Percentiles rank a stretch among this genome's conserved stretches.
These are phyloP conservation scores for Cheiracanthium punctorium DNA, from an alignment of 2,888 invertebrate genomes.

Conservation along the genomic window DNA sequence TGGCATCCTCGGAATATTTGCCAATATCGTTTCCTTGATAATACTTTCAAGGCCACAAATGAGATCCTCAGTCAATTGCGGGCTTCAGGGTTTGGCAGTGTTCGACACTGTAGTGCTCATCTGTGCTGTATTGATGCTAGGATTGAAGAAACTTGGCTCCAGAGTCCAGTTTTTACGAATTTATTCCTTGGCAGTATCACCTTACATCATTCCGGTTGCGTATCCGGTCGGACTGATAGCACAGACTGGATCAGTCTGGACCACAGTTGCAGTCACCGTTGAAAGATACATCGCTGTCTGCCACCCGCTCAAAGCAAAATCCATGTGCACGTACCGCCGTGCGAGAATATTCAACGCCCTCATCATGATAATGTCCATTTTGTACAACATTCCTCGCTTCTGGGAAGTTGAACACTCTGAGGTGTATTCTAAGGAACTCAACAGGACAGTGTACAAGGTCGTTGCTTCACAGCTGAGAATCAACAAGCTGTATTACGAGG, in stretches of 20 bases:
- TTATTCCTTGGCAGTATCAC: slow-evolving; percentile 83
- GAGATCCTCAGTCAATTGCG: slow-evolving; percentile 67
- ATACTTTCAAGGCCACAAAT: slow-evolving; percentile 67
- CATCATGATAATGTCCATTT: slow-evolving; percentile 86
- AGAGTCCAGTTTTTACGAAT: slow-evolving; percentile 75
- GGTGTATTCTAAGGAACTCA: slow-evolving; percentile 14
- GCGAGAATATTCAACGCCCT: slow-evolving; percentile 89
- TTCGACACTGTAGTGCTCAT: slow-evolving; percentile 86
- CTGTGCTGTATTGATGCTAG: slow-evolving; percentile 89
- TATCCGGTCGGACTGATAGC: slow-evolving; percentile 88
- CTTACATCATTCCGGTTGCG: slow-evolving; percentile 86
- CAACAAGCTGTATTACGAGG: slow-evolving; percentile 82
- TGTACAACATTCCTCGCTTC: slow-evolving; percentile 88
- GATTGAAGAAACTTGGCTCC: slow-evolving; percentile 80
- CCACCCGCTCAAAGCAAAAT: slow-evolving; percentile 87
- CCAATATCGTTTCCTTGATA: slow-evolving; percentile 57
- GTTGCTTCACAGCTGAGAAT: slow-evolving; percentile 83
- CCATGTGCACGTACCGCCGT: slow-evolving; percentile 91
- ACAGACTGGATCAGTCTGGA: slow-evolving; percentile 93
- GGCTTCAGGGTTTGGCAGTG: slow-evolving; percentile 82
- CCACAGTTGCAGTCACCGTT: slow-evolving; percentile 83
- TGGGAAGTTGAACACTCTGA: slow-evolving; percentile 76
- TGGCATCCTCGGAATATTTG: slow-evolving; percentile 52
- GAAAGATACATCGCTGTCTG: slow-evolving; percentile 92
- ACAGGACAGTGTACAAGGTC: slow-evolving; percentile 65